Evolutionary conservation across 2,797 vertebrate species (phyloP).

Genomic region (Parambassis ranga): DNA sequence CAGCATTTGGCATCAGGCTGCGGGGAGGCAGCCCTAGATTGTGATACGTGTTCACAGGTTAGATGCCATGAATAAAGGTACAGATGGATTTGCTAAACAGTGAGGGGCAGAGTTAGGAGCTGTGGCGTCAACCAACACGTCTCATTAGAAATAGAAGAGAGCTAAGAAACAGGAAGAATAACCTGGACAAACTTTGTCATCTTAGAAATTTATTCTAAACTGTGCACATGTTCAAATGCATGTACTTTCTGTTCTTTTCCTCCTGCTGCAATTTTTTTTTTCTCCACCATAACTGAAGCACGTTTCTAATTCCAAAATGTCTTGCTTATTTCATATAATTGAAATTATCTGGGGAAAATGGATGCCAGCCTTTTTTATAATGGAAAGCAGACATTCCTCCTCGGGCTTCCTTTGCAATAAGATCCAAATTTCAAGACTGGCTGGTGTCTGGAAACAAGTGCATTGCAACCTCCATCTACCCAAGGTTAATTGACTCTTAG

Average conservation of each 20-base stretch:
- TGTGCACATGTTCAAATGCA: not conserved
- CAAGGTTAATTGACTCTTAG: constrained; percentile 78
- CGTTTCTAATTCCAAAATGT: constrained; percentile 27
- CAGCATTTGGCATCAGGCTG: constrained; percentile 17
- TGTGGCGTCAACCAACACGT: constrained; percentile 6
- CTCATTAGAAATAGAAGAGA: constrained; percentile 2
- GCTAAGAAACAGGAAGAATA: not conserved
- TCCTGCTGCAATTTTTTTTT: not conserved
- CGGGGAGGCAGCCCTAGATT: constrained; percentile 8
- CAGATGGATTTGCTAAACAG: constrained; percentile 6
- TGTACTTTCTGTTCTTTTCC: not conserved
- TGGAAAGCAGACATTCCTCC: constrained; percentile 52
- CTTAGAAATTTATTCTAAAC: not conserved
- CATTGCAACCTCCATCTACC: constrained; percentile 65
- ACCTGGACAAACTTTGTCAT: not conserved
- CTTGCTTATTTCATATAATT: constrained; percentile 49
- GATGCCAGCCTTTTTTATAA: constrained; percentile 41
- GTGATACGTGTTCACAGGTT: not conserved
- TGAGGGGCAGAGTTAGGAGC: not conserved
- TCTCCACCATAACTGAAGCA: not conserved
- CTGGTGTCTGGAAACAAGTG: constrained; percentile 53
- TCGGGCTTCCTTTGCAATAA: constrained; percentile 49
- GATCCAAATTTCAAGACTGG: constrained; percentile 60
- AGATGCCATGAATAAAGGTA: not conserved
- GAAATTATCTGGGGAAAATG: constrained; percentile 47